A percentile compares a stretch with the other conserved stretches of the same genome.
phyloP scores from a whole-genome alignment of 2,113 vertebrate genomes.

The Chlamydotis undulata region DNA sequence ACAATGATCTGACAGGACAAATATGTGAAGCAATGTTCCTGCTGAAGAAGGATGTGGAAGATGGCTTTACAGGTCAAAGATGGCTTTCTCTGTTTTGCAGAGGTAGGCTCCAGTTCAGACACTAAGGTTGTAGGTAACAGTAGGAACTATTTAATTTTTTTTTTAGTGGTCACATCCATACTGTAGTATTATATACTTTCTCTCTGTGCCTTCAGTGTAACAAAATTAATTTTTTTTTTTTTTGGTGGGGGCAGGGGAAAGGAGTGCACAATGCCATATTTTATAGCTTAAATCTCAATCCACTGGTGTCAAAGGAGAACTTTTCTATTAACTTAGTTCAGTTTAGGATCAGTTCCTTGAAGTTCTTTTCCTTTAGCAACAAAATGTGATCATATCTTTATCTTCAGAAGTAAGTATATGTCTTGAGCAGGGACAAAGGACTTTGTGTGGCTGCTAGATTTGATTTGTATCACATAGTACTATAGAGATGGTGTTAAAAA shows the following conservation, averaged over 20 bases:
- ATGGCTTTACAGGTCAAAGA: neutral
- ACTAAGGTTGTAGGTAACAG: neutral
- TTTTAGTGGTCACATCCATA: neutral
- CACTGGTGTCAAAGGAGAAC: neutral
- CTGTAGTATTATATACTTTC: neutral
- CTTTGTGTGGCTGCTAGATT: neutral
- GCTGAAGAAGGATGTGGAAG: neutral
- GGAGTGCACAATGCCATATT: neutral
- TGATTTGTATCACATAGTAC: neutral
- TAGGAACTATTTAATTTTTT: neutral
- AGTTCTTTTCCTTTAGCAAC: neutral
- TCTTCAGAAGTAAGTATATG: neutral
- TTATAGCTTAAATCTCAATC: neutral
- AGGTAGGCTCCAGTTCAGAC: neutral
- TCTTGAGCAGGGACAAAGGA: neutral
- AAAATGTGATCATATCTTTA: neutral
- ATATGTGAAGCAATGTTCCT: neutral
- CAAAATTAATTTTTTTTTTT: neutral
- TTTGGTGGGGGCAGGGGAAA: neutral
- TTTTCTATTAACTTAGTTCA: neutral
- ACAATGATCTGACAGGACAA: neutral
- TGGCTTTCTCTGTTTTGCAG: neutral
- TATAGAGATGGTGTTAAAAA: slow-evolving; percentile 8
- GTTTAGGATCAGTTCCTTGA: neutral
- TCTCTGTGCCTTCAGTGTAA: neutral